Conservation (phyloP, 2,888 invertebrate species). For the Nycteola revayana region DNA sequence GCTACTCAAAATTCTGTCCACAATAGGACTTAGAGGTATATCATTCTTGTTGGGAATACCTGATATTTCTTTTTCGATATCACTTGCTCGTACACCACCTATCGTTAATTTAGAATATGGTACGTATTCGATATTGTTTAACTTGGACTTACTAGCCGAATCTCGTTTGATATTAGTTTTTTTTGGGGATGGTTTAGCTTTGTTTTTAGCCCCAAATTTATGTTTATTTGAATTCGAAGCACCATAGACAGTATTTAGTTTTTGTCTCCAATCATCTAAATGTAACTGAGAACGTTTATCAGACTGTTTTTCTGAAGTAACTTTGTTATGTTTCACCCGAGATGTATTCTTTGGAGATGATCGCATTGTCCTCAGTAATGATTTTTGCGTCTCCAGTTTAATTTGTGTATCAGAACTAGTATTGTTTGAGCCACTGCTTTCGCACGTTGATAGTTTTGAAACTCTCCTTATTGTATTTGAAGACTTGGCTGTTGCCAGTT, state of each 20-base stretch:
- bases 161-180: constrained; percentile 18
- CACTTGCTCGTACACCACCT: constrained; percentile 66
- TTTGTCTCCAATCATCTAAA: constrained; percentile 65
- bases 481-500: constrained; percentile 20
- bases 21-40: constrained; percentile 59
- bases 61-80: constrained; percentile 67
- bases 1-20: constrained; percentile 65
- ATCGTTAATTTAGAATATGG: constrained; percentile 73
- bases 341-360: constrained; percentile 38
- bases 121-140: constrained; percentile 67
- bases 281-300: constrained; percentile 38
- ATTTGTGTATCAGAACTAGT: constrained; percentile 46
- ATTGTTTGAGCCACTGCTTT: constrained; percentile 65
- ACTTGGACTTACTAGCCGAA: constrained; percentile 12
- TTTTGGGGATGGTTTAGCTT: constrained; percentile 28
- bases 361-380: constrained; percentile 30
- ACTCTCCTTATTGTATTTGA: constrained; percentile 46
- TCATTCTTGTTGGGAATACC: constrained; percentile 54
- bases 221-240: constrained; percentile 37
- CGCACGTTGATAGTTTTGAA: constrained; percentile 60
- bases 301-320: constrained; percentile 37
- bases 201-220: constrained; percentile 30
- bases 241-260: constrained; percentile 61
- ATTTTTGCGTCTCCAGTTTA: constrained; percentile 38
- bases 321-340: constrained; percentile 32